Evolutionary conservation across 2,888 invertebrate genomes (phyloP).

Genomic region (Perithous albicinctus): DNA sequence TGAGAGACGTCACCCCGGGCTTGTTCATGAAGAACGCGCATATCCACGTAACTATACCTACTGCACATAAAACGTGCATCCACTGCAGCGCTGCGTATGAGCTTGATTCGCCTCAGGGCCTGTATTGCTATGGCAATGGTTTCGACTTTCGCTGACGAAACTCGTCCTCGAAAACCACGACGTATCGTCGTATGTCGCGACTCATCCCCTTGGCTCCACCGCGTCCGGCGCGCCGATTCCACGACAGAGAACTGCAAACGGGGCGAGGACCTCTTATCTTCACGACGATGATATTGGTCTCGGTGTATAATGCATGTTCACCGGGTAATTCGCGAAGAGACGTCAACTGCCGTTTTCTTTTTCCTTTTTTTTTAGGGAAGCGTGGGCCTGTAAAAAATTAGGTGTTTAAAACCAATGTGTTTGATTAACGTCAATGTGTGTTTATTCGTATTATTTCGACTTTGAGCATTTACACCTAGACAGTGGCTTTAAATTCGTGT

Average conservation of each 20-base stretch:
- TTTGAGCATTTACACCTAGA: too few relatives aligned
- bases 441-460: too few relatives aligned
- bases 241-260: conserved; percentile 58
- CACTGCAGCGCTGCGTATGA: conserved; percentile 11
- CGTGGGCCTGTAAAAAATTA: too few relatives aligned
- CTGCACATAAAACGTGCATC: conserved; percentile 24
- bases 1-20: not conserved
- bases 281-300: conserved; percentile 52
- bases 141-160: conserved; percentile 70
- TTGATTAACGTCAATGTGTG: too few relatives aligned
- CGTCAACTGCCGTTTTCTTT: not conserved
- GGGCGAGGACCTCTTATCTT: conserved; percentile 74
- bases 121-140: conserved; percentile 40
- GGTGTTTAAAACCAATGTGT: too few relatives aligned
- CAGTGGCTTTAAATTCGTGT: too few relatives aligned
- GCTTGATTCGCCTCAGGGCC: conserved; percentile 23
- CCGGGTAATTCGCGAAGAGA: not conserved
- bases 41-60: conserved; percentile 1
- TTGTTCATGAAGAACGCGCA: conserved; percentile 1
- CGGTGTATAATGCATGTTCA: conserved; percentile 18
- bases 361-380: too few relatives aligned
- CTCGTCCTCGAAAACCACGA: conserved; percentile 38
- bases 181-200: conserved; percentile 15
- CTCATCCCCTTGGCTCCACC: not conserved
- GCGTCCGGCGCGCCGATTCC: conserved; percentile 48